Evolutionary conservation across 2,888 invertebrate genomes (phyloP), one percentile per base, ranked within the genome.

Genomic region (Drosophila mettleri): DNA sequence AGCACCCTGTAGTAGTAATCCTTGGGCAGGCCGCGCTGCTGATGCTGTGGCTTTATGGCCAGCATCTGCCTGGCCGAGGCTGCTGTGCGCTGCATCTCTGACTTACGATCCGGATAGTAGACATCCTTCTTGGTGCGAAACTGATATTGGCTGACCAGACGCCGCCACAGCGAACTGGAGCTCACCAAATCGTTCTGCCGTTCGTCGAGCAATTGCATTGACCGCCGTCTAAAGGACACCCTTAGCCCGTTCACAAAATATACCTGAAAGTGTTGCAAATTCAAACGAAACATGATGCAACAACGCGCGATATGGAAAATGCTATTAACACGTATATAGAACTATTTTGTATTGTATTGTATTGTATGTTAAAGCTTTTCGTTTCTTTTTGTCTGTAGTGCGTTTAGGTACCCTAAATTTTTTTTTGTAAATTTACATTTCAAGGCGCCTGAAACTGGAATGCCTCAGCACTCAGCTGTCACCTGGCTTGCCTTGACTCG

Each of bases 1-100:
- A 92, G 69, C 31, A 92, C 82, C 59, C 88, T 88, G 52, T 92
- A 92, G 55, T 91, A 92, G 57, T 89, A 86, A 49, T 86, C 91
- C 72, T 84, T 91, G 20, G 91, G 88, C 33, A 88, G 54, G 0
- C 81, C 75, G 0, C 84, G 69, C n/a, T 62, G 76, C 9, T 61
- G 76, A 31, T 53, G 43, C 1, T 54, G 46, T 2, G 48, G 52
- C 24, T 65, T 80, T 0, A 64, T 6, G 2, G 60, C 14, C 0
- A 67, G 46, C 31, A 55, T 3, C 7, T 58, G 33, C 14, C 49
- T 52, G 7, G 45, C 10, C 10, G 52, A 5, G 16, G 20, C n/a
- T 4, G 27, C 8, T 9, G 48, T n/a, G 7, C 89, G 86, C 41
- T 76, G 69, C 73, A 72, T 78, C 71, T 90, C 91, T 2, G 54